phyloP scores from a whole-genome alignment of 2,113 vertebrate genomes.

The Calyptomena viridis region DNA sequence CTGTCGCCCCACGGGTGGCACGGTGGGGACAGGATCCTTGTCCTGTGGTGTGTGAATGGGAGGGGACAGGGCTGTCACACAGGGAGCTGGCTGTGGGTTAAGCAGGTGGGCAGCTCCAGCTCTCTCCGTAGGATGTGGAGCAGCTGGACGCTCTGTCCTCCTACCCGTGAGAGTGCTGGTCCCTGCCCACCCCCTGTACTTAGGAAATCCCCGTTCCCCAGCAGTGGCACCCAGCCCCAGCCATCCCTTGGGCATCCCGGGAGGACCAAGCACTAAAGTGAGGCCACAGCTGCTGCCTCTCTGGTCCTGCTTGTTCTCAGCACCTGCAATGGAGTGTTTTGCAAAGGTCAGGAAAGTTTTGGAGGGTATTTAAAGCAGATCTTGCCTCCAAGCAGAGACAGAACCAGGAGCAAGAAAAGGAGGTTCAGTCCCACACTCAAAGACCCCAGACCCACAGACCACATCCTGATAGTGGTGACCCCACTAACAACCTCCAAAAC shows the following conservation, averaged over 20 bases:
- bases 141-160: rapidly evolving
- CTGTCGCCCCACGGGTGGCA: background rate
- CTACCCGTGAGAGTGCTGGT: background rate
- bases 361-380: background rate
- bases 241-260: rapidly evolving
- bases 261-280: background rate
- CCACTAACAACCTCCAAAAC: background rate
- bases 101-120: background rate
- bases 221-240: background rate
- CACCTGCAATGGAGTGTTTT: background rate
- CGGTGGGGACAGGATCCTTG: background rate
- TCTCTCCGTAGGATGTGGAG: background rate
- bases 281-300: background rate
- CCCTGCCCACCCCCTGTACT: background rate
- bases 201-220: too few species aligned
- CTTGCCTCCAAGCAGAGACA: background rate
- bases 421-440: background rate
- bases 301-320: background rate
- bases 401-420: background rate
- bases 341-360: background rate
- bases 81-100: background rate
- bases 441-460: rapidly evolving
- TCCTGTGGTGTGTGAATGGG: background rate
- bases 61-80: background rate
- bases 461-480: background rate